Conservation (phyloP, 2,113 vertebrate genomes). For the Saimiri boliviensis region DNA sequence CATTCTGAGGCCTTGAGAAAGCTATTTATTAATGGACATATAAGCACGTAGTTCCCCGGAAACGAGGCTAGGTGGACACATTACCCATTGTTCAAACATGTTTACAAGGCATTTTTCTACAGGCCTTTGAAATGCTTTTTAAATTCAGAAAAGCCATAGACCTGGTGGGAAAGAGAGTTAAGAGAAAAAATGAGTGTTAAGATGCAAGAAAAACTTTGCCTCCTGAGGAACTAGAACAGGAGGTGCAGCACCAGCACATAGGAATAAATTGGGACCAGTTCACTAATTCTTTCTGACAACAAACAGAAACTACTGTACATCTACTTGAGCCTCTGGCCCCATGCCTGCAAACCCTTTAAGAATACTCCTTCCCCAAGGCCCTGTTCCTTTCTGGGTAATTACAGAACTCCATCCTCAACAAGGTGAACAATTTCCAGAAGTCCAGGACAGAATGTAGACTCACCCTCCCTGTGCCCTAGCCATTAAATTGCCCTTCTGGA, state of each 20-base stretch:
- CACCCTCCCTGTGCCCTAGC: not conserved
- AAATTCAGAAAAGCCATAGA: not conserved
- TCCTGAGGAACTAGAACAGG: not conserved
- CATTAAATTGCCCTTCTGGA: not conserved
- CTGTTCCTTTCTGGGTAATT: not conserved
- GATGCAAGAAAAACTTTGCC: not conserved
- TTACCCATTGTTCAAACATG: slow-evolving; percentile 18
- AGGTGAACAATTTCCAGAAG: not conserved
- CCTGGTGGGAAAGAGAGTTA: not conserved
- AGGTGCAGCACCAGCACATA: not conserved
- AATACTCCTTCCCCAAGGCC: not conserved
- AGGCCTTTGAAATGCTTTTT: not conserved
- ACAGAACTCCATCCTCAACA: not conserved
- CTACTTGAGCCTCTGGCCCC: not conserved
- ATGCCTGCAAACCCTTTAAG: not conserved
- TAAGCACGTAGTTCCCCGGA: slow-evolving; percentile 14
- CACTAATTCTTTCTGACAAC: not conserved
- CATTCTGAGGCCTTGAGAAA: slow-evolving; percentile 9
- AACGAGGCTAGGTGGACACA: not conserved
- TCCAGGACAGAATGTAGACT: not conserved
- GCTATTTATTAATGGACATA: slow-evolving; percentile 39
- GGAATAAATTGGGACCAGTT: not conserved
- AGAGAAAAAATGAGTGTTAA: not conserved
- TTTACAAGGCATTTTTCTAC: slow-evolving; percentile 2
- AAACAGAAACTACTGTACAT: not conserved